Evolutionary conservation across 2,888 invertebrate species (phyloP).

Genomic region (Zygaena filipendulae): DNA sequence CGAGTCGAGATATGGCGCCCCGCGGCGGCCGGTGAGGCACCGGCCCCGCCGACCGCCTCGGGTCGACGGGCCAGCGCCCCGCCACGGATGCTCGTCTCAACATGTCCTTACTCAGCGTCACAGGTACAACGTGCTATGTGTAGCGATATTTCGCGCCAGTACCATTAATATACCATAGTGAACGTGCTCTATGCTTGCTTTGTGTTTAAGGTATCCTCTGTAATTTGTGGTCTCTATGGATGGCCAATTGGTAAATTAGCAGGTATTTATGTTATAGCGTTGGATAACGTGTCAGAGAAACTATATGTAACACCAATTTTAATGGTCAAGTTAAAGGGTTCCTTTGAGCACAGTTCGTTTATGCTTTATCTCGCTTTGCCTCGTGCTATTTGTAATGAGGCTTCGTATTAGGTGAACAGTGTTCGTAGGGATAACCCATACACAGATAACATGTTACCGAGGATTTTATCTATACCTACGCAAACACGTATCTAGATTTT

Average conservation of each 20-base stretch:
- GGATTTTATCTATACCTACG: too few relatives aligned
- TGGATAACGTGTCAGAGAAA: too few relatives aligned
- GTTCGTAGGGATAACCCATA: too few relatives aligned
- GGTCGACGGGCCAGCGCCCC: constrained; percentile 63
- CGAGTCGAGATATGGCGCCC: constrained; percentile 54
- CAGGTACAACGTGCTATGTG: constrained; percentile 42
- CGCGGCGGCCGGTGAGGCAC: constrained; percentile 67
- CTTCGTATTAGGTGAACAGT: too few relatives aligned
- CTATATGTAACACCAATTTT: too few relatives aligned
- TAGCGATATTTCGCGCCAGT: constrained; percentile 23
- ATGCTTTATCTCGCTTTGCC: too few relatives aligned
- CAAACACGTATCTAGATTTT: too few relatives aligned
- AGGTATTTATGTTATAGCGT: constrained; percentile 32
- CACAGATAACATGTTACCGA: too few relatives aligned
- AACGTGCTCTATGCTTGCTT: constrained; percentile 25
- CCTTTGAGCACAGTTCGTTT: too few relatives aligned
- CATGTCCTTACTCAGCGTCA: constrained; percentile 70
- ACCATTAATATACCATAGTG: too few relatives aligned
- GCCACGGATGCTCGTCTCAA: constrained; percentile 43
- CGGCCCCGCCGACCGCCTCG: constrained; percentile 67
- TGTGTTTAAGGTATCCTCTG: constrained; percentile 35
- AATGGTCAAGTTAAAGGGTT: too few relatives aligned
- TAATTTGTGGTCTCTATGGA: constrained; percentile 37
- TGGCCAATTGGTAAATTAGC: constrained; percentile 32
- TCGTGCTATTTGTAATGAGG: too few relatives aligned